Evolutionary conservation across 2,113 vertebrate species (phyloP).

Genomic region (Xenus cinereus): DNA sequence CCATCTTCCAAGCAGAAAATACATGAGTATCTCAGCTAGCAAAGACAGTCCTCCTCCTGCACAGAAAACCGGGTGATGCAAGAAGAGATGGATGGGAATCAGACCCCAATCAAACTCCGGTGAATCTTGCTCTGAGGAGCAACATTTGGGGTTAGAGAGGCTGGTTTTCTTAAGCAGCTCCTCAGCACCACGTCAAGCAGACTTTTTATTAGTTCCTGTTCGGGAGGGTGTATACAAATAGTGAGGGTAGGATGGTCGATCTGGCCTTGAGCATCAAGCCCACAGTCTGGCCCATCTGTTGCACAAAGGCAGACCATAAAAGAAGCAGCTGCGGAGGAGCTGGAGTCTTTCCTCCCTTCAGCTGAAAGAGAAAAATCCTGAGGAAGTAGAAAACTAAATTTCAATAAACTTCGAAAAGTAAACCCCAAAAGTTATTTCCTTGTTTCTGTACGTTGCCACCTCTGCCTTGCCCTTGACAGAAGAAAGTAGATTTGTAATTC

Average conservation of each 20-base stretch:
- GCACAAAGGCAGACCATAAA: not conserved
- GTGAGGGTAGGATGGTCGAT: rapidly evolving
- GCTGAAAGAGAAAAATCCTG: not conserved
- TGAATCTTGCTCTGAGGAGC: not conserved
- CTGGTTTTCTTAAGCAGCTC: not conserved
- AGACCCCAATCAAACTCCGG: not conserved
- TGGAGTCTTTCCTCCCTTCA: not conserved
- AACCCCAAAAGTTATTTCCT: not conserved
- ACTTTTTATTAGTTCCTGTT: not conserved
- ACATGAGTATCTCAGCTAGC: not conserved
- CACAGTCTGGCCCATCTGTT: not conserved
- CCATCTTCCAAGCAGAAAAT: not conserved
- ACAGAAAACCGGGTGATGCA: not conserved
- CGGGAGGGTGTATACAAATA: not conserved
- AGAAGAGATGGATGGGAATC: not conserved
- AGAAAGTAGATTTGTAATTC: not conserved
- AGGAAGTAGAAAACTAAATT: not conserved
- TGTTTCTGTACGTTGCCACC: not conserved
- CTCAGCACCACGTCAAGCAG: not conserved
- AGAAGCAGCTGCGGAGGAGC: not conserved
- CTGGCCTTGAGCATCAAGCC: not conserved
- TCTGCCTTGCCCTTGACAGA: not conserved
- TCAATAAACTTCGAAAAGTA: not conserved
- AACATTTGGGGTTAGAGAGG: not conserved
- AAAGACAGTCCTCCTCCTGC: not conserved